Conservation (phyloP, 2,113 vertebrate species). For the Chaetops frenatus region DNA sequence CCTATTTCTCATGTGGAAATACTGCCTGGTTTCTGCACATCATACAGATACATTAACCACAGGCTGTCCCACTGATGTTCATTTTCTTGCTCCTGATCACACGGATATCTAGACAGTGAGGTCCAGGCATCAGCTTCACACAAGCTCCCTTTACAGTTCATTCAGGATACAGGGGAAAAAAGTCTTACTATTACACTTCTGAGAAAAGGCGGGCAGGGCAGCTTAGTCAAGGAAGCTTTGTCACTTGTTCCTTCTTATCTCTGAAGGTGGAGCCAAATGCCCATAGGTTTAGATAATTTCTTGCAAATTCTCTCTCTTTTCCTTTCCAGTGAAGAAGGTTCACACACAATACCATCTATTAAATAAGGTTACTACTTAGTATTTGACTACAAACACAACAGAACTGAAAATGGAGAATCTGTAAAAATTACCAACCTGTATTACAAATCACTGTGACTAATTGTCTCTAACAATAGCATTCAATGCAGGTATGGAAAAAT, state of each 20-base stretch:
- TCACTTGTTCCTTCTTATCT: background rate
- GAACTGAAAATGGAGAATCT: background rate
- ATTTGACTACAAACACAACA: background rate
- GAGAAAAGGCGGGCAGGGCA: background rate
- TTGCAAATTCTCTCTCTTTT: background rate
- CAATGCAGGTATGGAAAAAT: background rate
- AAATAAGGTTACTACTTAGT: background rate
- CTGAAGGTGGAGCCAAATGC: conserved; percentile 44
- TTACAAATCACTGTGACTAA: background rate
- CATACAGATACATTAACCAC: background rate
- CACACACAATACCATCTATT: background rate
- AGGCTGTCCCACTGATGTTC: background rate
- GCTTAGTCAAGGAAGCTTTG: background rate
- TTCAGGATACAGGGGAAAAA: background rate
- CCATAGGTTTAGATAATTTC: accelerated
- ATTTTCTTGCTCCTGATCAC: background rate
- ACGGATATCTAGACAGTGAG: background rate
- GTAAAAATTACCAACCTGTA: background rate
- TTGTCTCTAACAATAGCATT: background rate
- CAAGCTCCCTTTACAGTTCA: background rate
- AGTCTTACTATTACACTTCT: background rate
- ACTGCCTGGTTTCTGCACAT: background rate
- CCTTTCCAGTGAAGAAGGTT: background rate
- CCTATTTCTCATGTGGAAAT: background rate
- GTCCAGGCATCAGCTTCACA: background rate